phyloP scores from a whole-genome alignment of 2,888 invertebrate species.

The Spicauda simplicius region DNA sequence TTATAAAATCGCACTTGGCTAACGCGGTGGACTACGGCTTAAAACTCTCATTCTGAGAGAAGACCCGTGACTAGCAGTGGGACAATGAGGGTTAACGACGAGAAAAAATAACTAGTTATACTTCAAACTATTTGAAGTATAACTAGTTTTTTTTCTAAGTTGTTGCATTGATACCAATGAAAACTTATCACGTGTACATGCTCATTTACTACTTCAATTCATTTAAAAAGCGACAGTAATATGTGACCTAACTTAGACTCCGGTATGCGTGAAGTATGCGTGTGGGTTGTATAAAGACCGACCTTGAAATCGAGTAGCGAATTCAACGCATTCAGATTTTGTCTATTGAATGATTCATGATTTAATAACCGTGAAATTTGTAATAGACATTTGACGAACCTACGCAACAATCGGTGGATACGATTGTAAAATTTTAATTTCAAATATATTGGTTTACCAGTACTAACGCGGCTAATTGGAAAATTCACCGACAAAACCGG shows the following conservation, averaged over 20 bases:
- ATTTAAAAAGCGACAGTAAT: background rate
- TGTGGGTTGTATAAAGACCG: conserved; percentile 29
- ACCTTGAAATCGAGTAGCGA: conserved; percentile 28
- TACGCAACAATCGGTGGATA: conserved; percentile 3
- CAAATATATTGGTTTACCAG: conserved; percentile 23
- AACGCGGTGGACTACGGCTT: too few species aligned
- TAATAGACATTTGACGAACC: conserved; percentile 26
- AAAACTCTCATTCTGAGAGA: too few species aligned
- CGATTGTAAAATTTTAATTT: conserved; percentile 29
- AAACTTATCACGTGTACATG: background rate
- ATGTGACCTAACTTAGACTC: conserved; percentile 22
- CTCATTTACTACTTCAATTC: background rate
- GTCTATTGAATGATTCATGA: conserved; percentile 32
- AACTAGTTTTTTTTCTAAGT: too few species aligned
- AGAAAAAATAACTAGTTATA: too few species aligned
- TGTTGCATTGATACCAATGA: too few species aligned
- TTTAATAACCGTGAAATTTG: conserved; percentile 33
- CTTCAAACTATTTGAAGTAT: too few species aligned
- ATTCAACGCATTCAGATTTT: conserved; percentile 21
- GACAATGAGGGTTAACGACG: too few species aligned
- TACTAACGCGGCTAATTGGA: conserved; percentile 42
- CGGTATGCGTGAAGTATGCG: conserved; percentile 29
- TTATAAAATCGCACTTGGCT: too few species aligned
- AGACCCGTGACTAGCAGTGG: too few species aligned
- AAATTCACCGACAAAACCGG: conserved; percentile 46